Conservation (phyloP, 2,888 invertebrate species). For the Brenthis hecate region DNA sequence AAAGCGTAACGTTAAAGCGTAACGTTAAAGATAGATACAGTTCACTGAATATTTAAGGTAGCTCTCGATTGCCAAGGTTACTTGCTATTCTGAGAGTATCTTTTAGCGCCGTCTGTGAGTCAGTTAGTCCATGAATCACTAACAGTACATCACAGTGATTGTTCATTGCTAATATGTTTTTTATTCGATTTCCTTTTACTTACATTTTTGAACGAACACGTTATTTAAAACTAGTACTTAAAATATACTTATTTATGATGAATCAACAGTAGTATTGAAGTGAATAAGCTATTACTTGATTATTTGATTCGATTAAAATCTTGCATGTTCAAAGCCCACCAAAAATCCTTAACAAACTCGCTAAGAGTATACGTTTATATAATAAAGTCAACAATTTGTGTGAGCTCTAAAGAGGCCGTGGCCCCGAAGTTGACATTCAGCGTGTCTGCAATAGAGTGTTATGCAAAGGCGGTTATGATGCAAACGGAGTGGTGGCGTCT, state of each 20-base stretch:
- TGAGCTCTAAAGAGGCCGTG: conserved; percentile 51
- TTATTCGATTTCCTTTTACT: conserved; percentile 28
- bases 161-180: conserved; percentile 58
- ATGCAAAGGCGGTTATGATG: conserved; percentile 67
- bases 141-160: conserved; percentile 58
- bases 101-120: conserved; percentile 69
- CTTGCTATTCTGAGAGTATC: conserved; percentile 73
- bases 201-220: conserved; percentile 12
- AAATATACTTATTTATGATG: background rate
- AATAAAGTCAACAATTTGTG: conserved; percentile 40
- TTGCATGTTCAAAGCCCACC: too few relatives aligned
- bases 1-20: background rate
- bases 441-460: conserved; percentile 64
- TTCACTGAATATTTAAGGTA: conserved; percentile 43
- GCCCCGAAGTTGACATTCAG: conserved; percentile 70
- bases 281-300: background rate
- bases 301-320: too few relatives aligned
- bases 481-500: conserved; percentile 59
- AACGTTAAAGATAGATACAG: conserved; percentile 26
- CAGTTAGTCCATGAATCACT: conserved; percentile 66
- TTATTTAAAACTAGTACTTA: background rate
- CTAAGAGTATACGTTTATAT: conserved; percentile 14
- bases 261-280: background rate
- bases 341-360: background rate
- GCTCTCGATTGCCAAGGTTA: conserved; percentile 67